Conservation (phyloP, 2,888 invertebrate genomes). For the Podabrus alpinus region DNA sequence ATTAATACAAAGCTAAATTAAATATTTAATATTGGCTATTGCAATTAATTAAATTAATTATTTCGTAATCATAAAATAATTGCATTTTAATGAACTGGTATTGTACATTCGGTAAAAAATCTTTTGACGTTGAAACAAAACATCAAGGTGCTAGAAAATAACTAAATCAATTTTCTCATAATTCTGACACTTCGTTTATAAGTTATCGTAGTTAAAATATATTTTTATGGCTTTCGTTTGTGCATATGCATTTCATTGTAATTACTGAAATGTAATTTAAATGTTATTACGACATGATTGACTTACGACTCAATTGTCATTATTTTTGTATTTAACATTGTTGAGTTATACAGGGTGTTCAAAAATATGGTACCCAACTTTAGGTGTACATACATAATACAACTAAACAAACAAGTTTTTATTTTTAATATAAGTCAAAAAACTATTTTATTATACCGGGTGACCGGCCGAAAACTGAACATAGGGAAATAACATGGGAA, state of each 20-base stretch:
- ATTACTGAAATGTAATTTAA: background rate
- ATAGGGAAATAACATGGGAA: no score
- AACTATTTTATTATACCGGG: no score
- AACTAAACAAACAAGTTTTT: no score
- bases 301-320: background rate
- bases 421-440: no score
- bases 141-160: background rate
- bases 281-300: background rate
- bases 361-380: no score
- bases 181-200: slow-evolving; percentile 36
- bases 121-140: background rate
- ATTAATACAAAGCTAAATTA: background rate
- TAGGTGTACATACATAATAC: no score
- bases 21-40: background rate
- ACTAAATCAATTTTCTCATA: slow-evolving; percentile 38
- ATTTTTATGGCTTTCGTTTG: background rate
- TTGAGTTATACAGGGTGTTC: background rate
- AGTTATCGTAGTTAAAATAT: background rate
- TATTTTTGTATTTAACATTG: background rate
- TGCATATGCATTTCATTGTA: background rate
- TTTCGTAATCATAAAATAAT: background rate
- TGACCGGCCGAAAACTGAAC: no score
- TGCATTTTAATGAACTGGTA: background rate
- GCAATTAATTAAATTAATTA: background rate
- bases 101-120: background rate